These are phyloP conservation scores for Drosophila mojavensis DNA, from an alignment of 1,140 invertebrate genomes.

Conservation along the genomic window DNA sequence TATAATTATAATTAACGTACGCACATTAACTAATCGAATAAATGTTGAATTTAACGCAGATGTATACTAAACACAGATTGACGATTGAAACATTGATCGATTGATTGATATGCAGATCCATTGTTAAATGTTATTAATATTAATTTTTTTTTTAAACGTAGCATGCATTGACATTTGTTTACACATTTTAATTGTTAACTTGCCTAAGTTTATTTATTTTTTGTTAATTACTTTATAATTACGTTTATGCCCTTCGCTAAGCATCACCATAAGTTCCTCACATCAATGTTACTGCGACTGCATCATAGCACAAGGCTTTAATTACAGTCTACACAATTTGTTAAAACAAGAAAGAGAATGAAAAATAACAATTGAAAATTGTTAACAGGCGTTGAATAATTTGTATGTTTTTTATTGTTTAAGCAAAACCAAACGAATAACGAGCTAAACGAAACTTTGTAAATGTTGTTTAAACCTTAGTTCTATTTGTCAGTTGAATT, in stretches of 20 bases:
- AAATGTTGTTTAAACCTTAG: slow-evolving; percentile 20
- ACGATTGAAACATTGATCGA: slow-evolving; percentile 15
- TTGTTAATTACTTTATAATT: slow-evolving; percentile 71
- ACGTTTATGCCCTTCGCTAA: slow-evolving; percentile 44
- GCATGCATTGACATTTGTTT: slow-evolving; percentile 40
- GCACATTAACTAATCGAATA: slow-evolving; percentile 76
- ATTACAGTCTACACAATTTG: slow-evolving; percentile 44
- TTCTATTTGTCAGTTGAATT: slow-evolving; percentile 32
- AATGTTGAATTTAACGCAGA: slow-evolving; percentile 71
- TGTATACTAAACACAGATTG: slow-evolving; percentile 61
- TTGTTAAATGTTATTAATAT: slow-evolving; percentile 29
- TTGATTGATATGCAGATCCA: slow-evolving; percentile 18
- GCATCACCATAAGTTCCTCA: slow-evolving; percentile 71
- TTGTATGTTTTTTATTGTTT: slow-evolving; percentile 9
- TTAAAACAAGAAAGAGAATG: slow-evolving; percentile 13
- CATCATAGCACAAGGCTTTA: slow-evolving; percentile 43
- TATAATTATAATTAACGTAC: slow-evolving; percentile 33
- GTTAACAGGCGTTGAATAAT: slow-evolving; percentile 14
- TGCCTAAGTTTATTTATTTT: slow-evolving; percentile 71
- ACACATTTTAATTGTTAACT: slow-evolving; percentile 68
- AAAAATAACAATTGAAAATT: slow-evolving; percentile 38
- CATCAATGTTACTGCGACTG: slow-evolving; percentile 49
- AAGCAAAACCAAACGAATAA: slow-evolving; percentile 21
- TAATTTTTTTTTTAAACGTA: slow-evolving; percentile 1
- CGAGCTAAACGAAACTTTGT: slow-evolving; percentile 21